Evolutionary conservation across 2,113 vertebrate genomes (phyloP).

Genomic region (Naja naja): DNA sequence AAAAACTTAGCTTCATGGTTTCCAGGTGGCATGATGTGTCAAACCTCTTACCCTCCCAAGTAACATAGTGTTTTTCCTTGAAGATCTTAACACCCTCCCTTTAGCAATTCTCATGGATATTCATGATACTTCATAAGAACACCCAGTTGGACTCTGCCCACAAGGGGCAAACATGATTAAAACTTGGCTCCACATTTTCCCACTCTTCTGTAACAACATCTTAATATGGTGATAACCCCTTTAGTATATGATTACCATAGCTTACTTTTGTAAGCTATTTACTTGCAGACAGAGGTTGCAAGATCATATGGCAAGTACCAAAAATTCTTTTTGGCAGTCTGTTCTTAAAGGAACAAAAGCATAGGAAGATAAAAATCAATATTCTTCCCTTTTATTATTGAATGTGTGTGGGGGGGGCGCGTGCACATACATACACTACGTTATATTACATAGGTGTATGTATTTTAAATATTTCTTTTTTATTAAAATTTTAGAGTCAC

Average conservation of each 20-base stretch:
- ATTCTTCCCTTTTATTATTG: not conserved
- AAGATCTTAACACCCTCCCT: not conserved
- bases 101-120: not conserved
- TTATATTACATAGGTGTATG: not conserved
- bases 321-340: not conserved
- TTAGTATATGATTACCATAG: not conserved
- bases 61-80: not conserved
- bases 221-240: not conserved
- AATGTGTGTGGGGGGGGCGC: too few species aligned
- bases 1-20: not conserved
- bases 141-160: not conserved
- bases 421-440: too few species aligned
- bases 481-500: not conserved
- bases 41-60: not conserved
- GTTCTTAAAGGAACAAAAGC: not conserved
- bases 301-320: not conserved
- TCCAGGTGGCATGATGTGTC: not conserved
- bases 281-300: not conserved
- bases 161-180: not conserved
- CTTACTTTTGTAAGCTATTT: not conserved
- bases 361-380: not conserved
- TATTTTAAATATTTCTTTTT: not conserved
- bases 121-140: not conserved
- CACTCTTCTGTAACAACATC: not conserved
- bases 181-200: not conserved